phyloP scores from a whole-genome alignment of 2,797 vertebrate species.

The Zonotrichia albicollis region DNA sequence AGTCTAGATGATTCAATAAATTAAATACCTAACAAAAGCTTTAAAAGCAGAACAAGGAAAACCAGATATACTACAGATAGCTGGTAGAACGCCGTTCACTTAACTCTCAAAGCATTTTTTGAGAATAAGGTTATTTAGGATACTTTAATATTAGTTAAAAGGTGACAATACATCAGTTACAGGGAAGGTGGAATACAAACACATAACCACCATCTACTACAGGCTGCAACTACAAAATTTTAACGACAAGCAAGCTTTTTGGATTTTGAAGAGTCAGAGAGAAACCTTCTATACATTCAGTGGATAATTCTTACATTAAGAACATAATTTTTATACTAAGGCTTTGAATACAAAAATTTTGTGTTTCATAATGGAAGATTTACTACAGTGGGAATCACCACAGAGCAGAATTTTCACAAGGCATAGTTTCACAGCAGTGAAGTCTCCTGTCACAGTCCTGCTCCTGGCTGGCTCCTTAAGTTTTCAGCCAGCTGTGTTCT shows the following conservation, averaged over 20 bases:
- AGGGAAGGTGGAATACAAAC: not conserved
- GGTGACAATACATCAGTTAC: not conserved
- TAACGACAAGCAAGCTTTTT: not conserved
- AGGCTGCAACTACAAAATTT: not conserved
- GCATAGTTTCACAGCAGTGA: not conserved
- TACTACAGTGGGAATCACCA: not conserved
- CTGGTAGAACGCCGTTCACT: not conserved
- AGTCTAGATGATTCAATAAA: not conserved
- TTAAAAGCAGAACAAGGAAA: not conserved
- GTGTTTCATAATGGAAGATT: not conserved
- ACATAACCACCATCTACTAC: not conserved
- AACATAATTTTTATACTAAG: not conserved
- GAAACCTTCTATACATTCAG: not conserved
- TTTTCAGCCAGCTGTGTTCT: not conserved
- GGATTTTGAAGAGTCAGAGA: not conserved
- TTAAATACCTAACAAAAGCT: not conserved
- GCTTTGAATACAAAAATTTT: not conserved
- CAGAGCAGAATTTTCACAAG: not conserved
- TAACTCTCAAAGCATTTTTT: not conserved
- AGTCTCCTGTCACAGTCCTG: not conserved
- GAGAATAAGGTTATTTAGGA: not conserved
- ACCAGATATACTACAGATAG: not conserved
- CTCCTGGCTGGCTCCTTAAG: not conserved
- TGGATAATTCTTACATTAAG: not conserved
- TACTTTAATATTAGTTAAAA: not conserved